Evolutionary conservation across 2,888 invertebrate genomes (phyloP), one percentile per base, ranked within the genome.

Genomic region (Lasioglossum malachurum): DNA sequence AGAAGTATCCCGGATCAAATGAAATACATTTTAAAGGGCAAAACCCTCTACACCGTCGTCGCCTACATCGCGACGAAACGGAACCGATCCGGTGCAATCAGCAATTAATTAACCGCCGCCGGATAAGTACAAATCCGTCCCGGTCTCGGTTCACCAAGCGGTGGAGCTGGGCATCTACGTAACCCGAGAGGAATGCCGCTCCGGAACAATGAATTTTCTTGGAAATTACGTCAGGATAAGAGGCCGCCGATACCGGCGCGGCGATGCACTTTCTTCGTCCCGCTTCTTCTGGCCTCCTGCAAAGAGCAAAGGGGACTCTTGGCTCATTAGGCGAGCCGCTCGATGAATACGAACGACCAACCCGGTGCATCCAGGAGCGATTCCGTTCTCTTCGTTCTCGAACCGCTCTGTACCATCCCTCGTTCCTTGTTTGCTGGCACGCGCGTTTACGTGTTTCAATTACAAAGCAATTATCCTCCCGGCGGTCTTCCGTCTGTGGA

Each of bases 381-480:
- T 78, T 64, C 44, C 53, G 76, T 35, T 73, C 67, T 76, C 78
- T 41, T 57, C 53, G 53, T 57, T 60, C 27, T 71, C 78, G 38
- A 78, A 82, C 82, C 79, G 78, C 53, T 60, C 60, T 57, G 80
- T 82, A 77, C 49, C 76, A 60, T 44, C 67, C 69, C 60, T 57
- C 57, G 49, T 35, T 67, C 78, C 88, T 83, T 78, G 80, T 86
- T 80, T 71, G 64, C 71, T 71, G 79, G 78, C 86, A 88, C 86
- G 88, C 78, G 86, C 86, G 69, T 82, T 82, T 86, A 86, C 83
- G 88, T 84, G 84, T 86, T 88, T 83, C 88, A 89, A 86, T 89
- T 88, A 88, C 88, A 67, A 77, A 88, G 76, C 78, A 89, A 89
- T 89, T 88, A 88, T 82, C 79, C 71, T 27, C 71, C 49, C 27